Base-by-base conservation (phyloP, 2,888 invertebrate species). In the Drosophila kanekoi region DNA sequence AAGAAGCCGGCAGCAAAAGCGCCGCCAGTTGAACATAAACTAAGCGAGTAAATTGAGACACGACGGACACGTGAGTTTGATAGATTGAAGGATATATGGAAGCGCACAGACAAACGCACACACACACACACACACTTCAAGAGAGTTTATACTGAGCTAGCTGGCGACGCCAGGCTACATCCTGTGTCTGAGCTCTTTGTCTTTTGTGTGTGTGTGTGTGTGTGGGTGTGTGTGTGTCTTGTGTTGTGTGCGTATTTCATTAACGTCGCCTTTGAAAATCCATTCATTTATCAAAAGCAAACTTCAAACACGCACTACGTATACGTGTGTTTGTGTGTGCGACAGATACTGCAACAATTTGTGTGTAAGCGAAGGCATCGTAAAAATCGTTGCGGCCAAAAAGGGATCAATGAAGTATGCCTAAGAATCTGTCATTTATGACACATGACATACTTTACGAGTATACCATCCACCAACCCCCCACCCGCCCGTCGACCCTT, bases 341-440 rank as follows among this genome's bases (percentile, higher is more conserved):
- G 53, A 44, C 44, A 79, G 82, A 85, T 79, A 75, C 78, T 82
- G 81, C 86, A 82, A 82, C 81, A 81, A 80, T 85, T 82, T 85
- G 37, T 37, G 37, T 14, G 37, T 38, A 38, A 53, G 54, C 35
- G 48, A 64, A 52, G 47, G 38, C 61, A 41, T 77, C 82, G 77
- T 82, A 79, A 81, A 75, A 86, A 87, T 53, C 70, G 52, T 61
- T 72, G 75, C 66, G 82, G 76, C 85, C 72, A 77, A 77, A 76
- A 80, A 77, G 72, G 85, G 83, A 87, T 86, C 85, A 85, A 86
- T 86, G 85, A 86, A 81, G 87, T 81, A 86, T 79, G 88, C 83
- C 89, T 86, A 87, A 83, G 87, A 87, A 89, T 87, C 87, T 89
- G 87, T 87, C 89, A 87, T 79, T 77, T 85, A 87, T 87, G 89